These are phyloP conservation scores for Boleophthalmus pectinirostris DNA, from an alignment of 2,113 vertebrate genomes.

Conservation along the genomic window DNA sequence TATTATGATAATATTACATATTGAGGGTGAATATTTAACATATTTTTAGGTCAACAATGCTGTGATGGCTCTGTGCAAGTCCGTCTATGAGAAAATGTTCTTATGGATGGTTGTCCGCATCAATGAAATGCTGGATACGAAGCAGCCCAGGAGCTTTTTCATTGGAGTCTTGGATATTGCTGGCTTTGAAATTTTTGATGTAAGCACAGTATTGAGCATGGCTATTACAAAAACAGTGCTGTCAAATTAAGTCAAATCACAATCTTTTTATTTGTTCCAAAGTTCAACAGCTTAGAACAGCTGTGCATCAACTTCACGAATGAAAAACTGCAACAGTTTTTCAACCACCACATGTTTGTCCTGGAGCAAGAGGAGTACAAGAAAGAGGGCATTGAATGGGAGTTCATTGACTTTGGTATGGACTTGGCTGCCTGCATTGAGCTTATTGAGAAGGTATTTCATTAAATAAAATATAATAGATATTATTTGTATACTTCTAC, in stretches of 20 bases:
- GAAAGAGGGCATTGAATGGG: too few relatives aligned
- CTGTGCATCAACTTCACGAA: conserved; percentile 90
- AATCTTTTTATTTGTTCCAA: too few relatives aligned
- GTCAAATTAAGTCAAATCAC: too few relatives aligned
- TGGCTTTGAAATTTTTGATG: conserved; percentile 82
- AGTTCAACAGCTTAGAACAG: conserved; percentile 87
- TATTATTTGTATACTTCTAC: too few relatives aligned
- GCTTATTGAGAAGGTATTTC: conserved; percentile 64
- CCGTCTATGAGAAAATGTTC: conserved; percentile 83
- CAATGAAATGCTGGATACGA: conserved; percentile 78
- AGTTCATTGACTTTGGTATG: conserved; percentile 78
- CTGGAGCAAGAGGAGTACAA: too few relatives aligned
- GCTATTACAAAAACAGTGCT: neutral
- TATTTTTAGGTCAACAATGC: conserved; percentile 69
- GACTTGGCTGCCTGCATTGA: conserved; percentile 64
- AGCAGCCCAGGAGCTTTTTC: conserved; percentile 71
- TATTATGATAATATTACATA: neutral
- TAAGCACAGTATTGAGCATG: conserved; percentile 37
- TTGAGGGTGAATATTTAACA: neutral
- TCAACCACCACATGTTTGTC: too few relatives aligned
- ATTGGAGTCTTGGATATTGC: conserved; percentile 82
- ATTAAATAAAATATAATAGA: too few relatives aligned
- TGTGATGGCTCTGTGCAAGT: conserved; percentile 73
- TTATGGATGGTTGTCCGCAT: conserved; percentile 79
- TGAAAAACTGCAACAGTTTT: too few relatives aligned